These are phyloP conservation scores for Conomelus anceps DNA, from an alignment of 2,888 invertebrate genomes.

Conservation along the genomic window DNA sequence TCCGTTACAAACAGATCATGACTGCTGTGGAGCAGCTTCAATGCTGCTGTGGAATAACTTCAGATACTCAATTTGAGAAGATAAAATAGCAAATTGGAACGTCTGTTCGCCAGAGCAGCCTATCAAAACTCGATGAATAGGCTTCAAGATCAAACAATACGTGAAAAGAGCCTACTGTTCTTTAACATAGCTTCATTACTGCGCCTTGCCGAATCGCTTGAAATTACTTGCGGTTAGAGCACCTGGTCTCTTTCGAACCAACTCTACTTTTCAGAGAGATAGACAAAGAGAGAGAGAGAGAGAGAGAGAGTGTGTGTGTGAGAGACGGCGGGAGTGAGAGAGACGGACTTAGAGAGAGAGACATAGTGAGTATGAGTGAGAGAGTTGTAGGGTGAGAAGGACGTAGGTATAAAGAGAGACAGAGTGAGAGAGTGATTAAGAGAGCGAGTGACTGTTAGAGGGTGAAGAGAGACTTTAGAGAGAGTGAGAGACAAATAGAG, in stretches of 20 bases:
- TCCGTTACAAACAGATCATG: no score
- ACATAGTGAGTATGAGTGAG: neutral
- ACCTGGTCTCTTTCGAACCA: neutral
- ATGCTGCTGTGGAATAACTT: no score
- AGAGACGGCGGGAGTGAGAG: neutral
- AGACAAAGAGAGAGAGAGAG: neutral
- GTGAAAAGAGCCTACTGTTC: neutral
- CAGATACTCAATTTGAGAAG: no score
- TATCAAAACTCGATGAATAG: neutral
- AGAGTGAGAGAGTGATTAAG: neutral
- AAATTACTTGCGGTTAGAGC: neutral
- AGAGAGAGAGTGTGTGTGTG: neutral
- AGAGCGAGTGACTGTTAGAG: neutral
- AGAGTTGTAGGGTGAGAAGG: no score
- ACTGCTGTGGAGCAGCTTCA: no score
- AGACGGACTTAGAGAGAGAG: neutral
- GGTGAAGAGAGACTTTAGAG: neutral
- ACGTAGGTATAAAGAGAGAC: neutral
- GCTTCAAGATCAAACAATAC: neutral
- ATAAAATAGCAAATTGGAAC: no score
- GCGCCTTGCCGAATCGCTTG: neutral
- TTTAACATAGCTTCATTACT: neutral
- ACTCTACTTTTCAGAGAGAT: neutral
- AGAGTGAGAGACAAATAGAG: conserved; percentile 5
- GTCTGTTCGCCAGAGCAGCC: neutral